These are phyloP conservation scores for Phyllotreta cruciferae DNA, from an alignment of 2,888 invertebrate species.

Conservation along the genomic window DNA sequence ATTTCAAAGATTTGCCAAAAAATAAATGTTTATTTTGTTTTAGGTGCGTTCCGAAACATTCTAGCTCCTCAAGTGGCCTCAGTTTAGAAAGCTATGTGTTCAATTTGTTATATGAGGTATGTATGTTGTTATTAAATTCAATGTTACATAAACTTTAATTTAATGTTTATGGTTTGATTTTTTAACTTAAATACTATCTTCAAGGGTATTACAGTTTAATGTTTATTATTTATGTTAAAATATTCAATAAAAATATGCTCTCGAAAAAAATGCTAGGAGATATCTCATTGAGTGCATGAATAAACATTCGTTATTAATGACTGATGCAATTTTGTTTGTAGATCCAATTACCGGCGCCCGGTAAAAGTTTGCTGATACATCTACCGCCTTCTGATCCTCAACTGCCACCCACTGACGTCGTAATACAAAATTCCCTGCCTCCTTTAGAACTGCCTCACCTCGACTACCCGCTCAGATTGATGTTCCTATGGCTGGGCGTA, in stretches of 20 bases:
- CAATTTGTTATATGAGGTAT: conserved; percentile 91
- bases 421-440: conserved; percentile 78
- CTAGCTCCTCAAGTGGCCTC: conserved; percentile 69
- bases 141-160: background rate
- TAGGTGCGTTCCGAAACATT: conserved; percentile 80
- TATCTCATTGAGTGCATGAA: too few relatives aligned
- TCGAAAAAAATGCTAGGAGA: too few relatives aligned
- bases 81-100: conserved; percentile 94
- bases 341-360: conserved; percentile 78
- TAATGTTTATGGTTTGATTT: background rate
- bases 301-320: too few relatives aligned
- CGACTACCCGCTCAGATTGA: conserved; percentile 88
- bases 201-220: background rate
- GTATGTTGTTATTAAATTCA: conserved; percentile 12
- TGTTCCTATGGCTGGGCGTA: conserved; percentile 89
- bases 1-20: conserved; percentile 10
- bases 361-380: conserved; percentile 83
- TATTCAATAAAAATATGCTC: too few relatives aligned
- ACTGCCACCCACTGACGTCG: conserved; percentile 70
- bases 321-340: conserved; percentile 35
- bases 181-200: background rate
- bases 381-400: conserved; percentile 75
- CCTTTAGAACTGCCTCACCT: conserved; percentile 90
- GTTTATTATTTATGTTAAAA: conserved; percentile 3
- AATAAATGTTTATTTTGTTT: conserved; percentile 51